Base-by-base conservation (phyloP, 2,113 vertebrate genomes). In the Oryzias javanicus region DNA sequence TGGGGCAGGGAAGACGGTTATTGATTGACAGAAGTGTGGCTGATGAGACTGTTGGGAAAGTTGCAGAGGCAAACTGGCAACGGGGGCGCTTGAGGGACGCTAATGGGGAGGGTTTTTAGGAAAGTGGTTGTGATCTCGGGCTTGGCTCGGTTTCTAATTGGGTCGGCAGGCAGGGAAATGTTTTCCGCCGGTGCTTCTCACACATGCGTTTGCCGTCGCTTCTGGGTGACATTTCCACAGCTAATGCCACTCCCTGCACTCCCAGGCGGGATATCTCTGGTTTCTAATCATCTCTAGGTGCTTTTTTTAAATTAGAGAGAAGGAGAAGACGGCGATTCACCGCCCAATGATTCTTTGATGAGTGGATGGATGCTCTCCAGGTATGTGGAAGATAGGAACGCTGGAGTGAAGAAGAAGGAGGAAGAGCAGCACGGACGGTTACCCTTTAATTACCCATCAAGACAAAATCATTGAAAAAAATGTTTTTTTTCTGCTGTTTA, bases 61-160 rank as follows among this genome's bases (percentile, higher is more conserved):
- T 78, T 64, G 54, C 58, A 73, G 64, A 88, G 67, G 89, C 86
- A 90, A 89, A 92, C 90, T 90, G 84, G 86, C 60, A 63, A 70
- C 64, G 63, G 8, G 20, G 27, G 10, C 12, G 24, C 16, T 2
- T 15, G 68, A 47, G 59, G 17, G 47, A n/a, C 44, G 22, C 18
- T 42, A 17, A 48, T 57, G 54, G 55, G 55, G 59, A 45, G 4
- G 51, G 42, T 29, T 27, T 22, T 69, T 58, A 57, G 70, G 54
- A 66, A 69, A 51, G 18, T 20, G 63, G 58, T 55, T 67, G 56
- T 60, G 55, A 73, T 59, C 18, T 60, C 29, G 58, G 56, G 63
- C 44, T 29, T 17, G 59, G 63, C 67, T 77, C 52, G 24, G 60
- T 86, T 53, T 76, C 61, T 72, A 66, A 47, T 18, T 25, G 47